Base-by-base conservation (phyloP, 2,888 invertebrate genomes). In the Ormyrus labotus region DNA sequence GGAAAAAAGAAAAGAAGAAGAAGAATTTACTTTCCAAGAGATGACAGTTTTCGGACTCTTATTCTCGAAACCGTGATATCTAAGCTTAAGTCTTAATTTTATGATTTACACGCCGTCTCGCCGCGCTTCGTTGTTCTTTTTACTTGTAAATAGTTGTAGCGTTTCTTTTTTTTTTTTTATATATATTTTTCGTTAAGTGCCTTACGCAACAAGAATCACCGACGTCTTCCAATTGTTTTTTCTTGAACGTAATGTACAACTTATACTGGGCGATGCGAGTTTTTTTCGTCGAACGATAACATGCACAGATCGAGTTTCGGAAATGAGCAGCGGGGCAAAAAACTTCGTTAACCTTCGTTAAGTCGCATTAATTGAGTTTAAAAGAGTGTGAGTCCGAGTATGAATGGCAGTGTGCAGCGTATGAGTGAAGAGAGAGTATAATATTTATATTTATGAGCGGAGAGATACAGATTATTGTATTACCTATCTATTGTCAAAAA, bases 201-300 rank as follows among this genome's bases (percentile, higher is more conserved):
- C 90, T 90, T 90, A 89, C 85, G 87, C 90, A 90, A 90, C 90
- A 90, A 90, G 89, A 90, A 90, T 90, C 90, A 90, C 89, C 87
- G 86, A 88, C 84, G 90, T 90, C 90, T 90, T 90, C 90, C 90
- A 90, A 84, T 89, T 89, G 84, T 88, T 90, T 89, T 89, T 86
- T 86, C 80, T 80, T 82, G 80, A 81, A 80, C 71, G 75, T 78
- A 80, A 78, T 80, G 78, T 80, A 76, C 13, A 71, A 68, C 69
- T 73, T 65, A 13, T 11, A 70, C 73, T 69, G 77, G 77, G 19
- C 19, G 77, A 63, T 74, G 57, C 82, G 79, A 79, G 68, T 73
- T 73, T 72, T 61, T 80, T 53, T 19, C 5, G 9, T 11, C 48
- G 68, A 19, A 13, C n/a, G 45, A 71, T 51, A 47, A 58, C 47